phyloP scores from a whole-genome alignment of 2,888 invertebrate genomes.

The Tetanocera ferruginea region DNA sequence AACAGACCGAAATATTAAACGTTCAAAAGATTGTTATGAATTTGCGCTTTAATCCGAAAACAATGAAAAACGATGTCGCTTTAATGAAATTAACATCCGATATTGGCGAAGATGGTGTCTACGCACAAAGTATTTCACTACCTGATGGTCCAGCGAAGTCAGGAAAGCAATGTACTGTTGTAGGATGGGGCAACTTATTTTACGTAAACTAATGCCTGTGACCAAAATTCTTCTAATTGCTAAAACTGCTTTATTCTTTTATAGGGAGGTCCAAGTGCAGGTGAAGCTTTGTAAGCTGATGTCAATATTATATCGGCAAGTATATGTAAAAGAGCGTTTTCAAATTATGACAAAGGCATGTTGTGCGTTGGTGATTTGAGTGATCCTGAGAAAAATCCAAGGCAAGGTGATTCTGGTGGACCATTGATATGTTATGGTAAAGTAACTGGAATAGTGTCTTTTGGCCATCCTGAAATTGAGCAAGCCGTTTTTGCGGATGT shows the following conservation, averaged over 20 bases:
- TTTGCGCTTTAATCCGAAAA: constrained; percentile 21
- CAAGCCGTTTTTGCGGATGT: constrained; percentile 19
- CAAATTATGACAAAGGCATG: background rate
- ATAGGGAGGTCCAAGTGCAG: constrained; percentile 49
- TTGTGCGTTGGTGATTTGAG: too few species aligned
- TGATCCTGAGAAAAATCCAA: too few species aligned
- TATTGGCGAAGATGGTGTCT: constrained; percentile 38
- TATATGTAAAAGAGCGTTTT: constrained; percentile 25
- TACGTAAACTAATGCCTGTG: too few species aligned
- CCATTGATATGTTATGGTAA: too few species aligned
- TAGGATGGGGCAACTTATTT: constrained; percentile 52
- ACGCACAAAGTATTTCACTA: too few species aligned
- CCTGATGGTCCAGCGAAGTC: background rate
- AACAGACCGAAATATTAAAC: constrained; percentile 38
- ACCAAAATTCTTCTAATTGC: too few species aligned
- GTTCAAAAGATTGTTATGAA: constrained; percentile 45
- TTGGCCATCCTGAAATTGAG: background rate
- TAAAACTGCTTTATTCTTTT: too few species aligned
- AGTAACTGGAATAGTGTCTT: constrained; percentile 47
- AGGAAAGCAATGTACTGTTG: constrained; percentile 31
- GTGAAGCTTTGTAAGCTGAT: constrained; percentile 39
- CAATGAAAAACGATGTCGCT: constrained; percentile 46
- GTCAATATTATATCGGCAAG: constrained; percentile 18
- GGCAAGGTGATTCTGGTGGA: too few species aligned
- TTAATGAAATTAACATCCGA: constrained; percentile 41